phyloP scores from a whole-genome alignment of 2,113 vertebrate genomes.

The Ariopsis seemanni region DNA sequence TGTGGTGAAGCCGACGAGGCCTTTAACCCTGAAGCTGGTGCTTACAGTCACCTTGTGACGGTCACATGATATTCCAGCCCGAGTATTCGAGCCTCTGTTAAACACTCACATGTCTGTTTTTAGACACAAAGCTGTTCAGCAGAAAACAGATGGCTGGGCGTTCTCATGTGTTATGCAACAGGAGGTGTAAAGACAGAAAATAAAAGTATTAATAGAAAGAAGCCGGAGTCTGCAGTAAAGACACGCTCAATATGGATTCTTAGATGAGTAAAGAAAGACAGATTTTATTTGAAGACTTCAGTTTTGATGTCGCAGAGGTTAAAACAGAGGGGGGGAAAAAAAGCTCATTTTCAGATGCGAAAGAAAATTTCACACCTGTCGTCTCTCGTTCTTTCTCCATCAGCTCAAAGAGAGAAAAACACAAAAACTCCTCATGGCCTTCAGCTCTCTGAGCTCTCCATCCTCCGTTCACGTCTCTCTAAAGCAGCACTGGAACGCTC shows the following conservation, averaged over 20 bases:
- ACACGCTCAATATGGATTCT: background rate
- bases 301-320: background rate
- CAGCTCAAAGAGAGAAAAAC: background rate
- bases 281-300: background rate
- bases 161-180: conserved; percentile 13
- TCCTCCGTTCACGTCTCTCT: background rate
- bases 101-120: conserved; percentile 19
- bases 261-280: background rate
- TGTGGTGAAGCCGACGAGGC: background rate
- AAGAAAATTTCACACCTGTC: background rate
- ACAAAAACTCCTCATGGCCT: background rate
- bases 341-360: background rate
- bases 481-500: background rate
- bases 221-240: background rate
- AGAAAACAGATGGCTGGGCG: conserved; percentile 19
- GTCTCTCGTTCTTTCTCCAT: background rate
- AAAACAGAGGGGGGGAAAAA: background rate
- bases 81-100: background rate
- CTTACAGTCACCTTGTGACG: conserved; percentile 36
- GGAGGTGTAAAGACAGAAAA: background rate
- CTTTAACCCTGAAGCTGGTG: conserved; percentile 2
- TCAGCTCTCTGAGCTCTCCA: background rate
- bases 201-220: background rate
- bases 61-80: conserved; percentile 1
- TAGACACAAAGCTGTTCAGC: background rate